Evolutionary conservation across 2,888 invertebrate species (phyloP), one percentile per base, ranked within the genome.

Genomic region (Oscheius sp.): DNA sequence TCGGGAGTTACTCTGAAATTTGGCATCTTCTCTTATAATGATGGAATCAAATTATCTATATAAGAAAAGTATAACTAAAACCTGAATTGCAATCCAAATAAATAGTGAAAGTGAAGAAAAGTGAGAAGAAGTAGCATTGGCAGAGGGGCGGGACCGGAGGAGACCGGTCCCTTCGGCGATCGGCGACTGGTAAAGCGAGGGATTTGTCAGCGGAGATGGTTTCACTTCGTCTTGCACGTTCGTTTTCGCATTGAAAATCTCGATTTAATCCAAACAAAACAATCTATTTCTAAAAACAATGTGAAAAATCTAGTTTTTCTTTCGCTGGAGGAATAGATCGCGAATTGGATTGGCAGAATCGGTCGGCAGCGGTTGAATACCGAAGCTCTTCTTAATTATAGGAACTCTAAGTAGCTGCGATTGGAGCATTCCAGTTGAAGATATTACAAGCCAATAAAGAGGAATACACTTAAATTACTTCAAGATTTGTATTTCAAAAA

Each of bases 401-500:
- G 84, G 83, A 68, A 82, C 81, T 3, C 84, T 72, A 0, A 84
- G 72, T 2, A 82, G 33, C 45, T 83, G 79, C 6, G 80, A 73
- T 52, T 84, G 83, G 1, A 75, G 70, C 74, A 84, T 73, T 52
- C 84, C 83, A 25, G 75, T 80, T 1, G 68, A 72, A 2, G 82
- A 81, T 6, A 83, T 77, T 12, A 77, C 69, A 20, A 83, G 69
- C 84, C 84, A 84, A 69, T 83, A 84, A 46, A 84, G 70, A 0
- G 84, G 80, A 37, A 84, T 82, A 64, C 82, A 80, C 84, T 84
- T 67, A 63, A 82, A 73, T n/a, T n/a, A n/a, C n/a, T n/a, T n/a
- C n/a, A n/a, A n/a, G n/a, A n/a, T n/a, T n/a, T n/a, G n/a, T n/a
- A n/a, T n/a, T n/a, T n/a, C n/a, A n/a, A 37, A 31, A 20, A 33